phyloP scores from a whole-genome alignment of 1,140 invertebrate species.

The Oryctes rhinoceros region DNA sequence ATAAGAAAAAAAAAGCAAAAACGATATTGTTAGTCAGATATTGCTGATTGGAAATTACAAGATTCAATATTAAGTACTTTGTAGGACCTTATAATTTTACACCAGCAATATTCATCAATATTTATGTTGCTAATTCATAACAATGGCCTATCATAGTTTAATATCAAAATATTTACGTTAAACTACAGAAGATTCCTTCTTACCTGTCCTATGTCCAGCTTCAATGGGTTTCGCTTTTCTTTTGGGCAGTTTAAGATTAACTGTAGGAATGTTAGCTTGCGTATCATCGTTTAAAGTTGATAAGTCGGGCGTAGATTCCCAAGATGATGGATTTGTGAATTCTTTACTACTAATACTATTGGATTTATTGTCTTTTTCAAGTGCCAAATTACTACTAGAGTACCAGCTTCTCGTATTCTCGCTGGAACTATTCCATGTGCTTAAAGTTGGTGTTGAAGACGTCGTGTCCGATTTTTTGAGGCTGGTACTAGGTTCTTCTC shows the following conservation, averaged over 20 bases:
- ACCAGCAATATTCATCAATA: neutral
- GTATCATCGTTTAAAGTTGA: slow-evolving; percentile 65
- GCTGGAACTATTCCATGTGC: slow-evolving; percentile 67
- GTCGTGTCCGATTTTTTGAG: slow-evolving; percentile 72
- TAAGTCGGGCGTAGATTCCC: slow-evolving; percentile 78
- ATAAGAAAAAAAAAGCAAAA: too few species aligned
- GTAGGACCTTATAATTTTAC: too few species aligned
- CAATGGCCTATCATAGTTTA: neutral
- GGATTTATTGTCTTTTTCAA: slow-evolving; percentile 48
- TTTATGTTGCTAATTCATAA: neutral
- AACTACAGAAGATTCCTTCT: neutral
- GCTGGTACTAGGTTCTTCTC: slow-evolving; percentile 63
- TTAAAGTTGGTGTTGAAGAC: slow-evolving; percentile 78
- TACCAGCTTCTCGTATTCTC: slow-evolving; percentile 63
- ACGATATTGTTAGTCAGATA: too few species aligned
- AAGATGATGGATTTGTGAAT: slow-evolving; percentile 63
- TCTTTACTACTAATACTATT: slow-evolving; percentile 43
- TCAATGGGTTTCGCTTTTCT: slow-evolving; percentile 67
- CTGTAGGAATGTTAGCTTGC: slow-evolving; percentile 65
- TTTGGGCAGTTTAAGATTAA: slow-evolving; percentile 72
- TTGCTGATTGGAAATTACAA: too few species aligned
- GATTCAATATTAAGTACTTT: too few species aligned
- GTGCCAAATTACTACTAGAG: slow-evolving; percentile 64
- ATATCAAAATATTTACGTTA: slow-evolving; percentile 14
- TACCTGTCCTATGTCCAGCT: slow-evolving; percentile 61